Percentiles rank a stretch among this genome's conserved stretches.
These are phyloP conservation scores for Plagodis pulveraria DNA, from an alignment of 2,888 invertebrate species.

Conservation along the genomic window DNA sequence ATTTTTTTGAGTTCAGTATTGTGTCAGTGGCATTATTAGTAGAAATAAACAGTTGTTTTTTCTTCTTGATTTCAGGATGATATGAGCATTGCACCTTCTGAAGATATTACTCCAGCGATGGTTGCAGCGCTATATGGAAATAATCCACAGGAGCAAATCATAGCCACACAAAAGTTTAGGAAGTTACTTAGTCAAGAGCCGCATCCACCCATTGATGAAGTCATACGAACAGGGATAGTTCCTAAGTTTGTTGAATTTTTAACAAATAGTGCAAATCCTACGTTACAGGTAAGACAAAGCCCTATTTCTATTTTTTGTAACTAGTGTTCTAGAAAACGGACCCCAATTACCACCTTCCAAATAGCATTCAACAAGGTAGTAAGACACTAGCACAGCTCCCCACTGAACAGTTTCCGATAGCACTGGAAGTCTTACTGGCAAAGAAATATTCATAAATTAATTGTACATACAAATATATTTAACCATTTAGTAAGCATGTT, in stretches of 20 bases:
- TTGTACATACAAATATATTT: too few relatives aligned
- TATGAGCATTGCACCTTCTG: slow-evolving; percentile 66
- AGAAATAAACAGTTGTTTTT: neutral
- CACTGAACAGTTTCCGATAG: too few relatives aligned
- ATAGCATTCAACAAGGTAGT: too few relatives aligned
- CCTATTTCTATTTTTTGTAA: too few relatives aligned
- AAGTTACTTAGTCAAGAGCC: slow-evolving; percentile 97
- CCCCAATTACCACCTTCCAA: too few relatives aligned
- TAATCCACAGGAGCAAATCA: slow-evolving; percentile 91
- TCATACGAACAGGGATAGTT: slow-evolving; percentile 96
- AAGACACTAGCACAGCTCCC: too few relatives aligned
- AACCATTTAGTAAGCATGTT: too few relatives aligned
- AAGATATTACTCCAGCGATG: slow-evolving; percentile 91
- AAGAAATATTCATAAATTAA: too few relatives aligned
- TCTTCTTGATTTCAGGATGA: slow-evolving; percentile 73
- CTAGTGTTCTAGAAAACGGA: too few relatives aligned
- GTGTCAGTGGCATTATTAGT: too few relatives aligned
- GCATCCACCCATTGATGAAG: slow-evolving; percentile 98
- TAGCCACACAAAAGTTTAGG: slow-evolving; percentile 96
- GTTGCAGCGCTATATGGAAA: slow-evolving; percentile 92
- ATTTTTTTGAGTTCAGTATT: too few relatives aligned
- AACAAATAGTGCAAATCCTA: slow-evolving; percentile 91
- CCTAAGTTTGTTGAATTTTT: slow-evolving; percentile 97
- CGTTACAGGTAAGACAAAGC: slow-evolving; percentile 88
- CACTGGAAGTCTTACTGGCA: too few relatives aligned